Percentiles rank a stretch among this genome's conserved stretches.
Evolutionary conservation across 1,140 invertebrate genomes (phyloP).

Genomic region (Drosophila pallidifrons): DNA sequence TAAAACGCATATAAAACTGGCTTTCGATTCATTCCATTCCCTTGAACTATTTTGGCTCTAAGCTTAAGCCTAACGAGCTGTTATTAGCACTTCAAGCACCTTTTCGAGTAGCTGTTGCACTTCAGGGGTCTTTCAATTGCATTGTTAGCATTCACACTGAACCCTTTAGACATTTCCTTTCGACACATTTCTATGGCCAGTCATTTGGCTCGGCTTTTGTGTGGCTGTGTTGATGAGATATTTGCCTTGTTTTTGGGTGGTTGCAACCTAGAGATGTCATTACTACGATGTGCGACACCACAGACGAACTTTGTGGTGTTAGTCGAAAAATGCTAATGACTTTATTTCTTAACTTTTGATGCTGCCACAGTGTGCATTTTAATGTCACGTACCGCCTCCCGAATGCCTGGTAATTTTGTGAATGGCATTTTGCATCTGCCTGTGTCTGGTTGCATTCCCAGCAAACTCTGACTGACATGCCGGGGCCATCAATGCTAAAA

Average conservation of each 20-base stretch:
- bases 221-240: conserved; percentile 36
- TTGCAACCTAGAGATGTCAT: conserved; percentile 73
- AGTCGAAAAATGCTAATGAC: conserved; percentile 81
- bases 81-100: conserved; percentile 33
- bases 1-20: neutral
- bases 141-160: conserved; percentile 23
- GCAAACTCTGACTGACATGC: conserved; percentile 40
- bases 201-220: conserved; percentile 53
- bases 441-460: conserved; percentile 49
- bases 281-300: conserved; percentile 35
- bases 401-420: conserved; percentile 47
- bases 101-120: conserved; percentile 16
- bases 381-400: conserved; percentile 58
- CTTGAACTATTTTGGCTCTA: conserved; percentile 5
- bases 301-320: conserved; percentile 56
- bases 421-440: conserved; percentile 57
- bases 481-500: conserved; percentile 51
- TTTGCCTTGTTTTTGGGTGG: neutral
- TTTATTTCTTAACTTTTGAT: conserved; percentile 76
- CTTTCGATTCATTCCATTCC: neutral
- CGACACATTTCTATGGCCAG: conserved; percentile 64
- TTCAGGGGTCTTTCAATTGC: conserved; percentile 6
- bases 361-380: conserved; percentile 74
- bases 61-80: conserved; percentile 36
- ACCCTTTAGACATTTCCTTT: conserved; percentile 66